Conservation (phyloP, 2,113 vertebrate genomes). For the Hucho hucho region DNA sequence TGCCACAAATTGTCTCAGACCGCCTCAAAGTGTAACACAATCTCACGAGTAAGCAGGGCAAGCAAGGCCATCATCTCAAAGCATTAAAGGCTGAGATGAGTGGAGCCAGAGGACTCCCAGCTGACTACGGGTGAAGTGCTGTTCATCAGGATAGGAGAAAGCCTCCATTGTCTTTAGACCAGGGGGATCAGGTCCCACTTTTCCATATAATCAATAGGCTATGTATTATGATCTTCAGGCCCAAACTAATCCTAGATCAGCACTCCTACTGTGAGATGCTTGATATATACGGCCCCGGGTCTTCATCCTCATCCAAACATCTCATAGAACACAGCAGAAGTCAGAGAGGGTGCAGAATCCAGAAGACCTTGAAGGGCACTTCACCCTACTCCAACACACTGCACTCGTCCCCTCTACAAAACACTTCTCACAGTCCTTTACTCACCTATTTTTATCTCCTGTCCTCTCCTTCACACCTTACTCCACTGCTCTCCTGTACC, state of each 20-base stretch:
- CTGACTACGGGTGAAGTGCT: neutral
- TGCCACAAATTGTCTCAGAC: neutral
- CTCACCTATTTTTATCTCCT: neutral
- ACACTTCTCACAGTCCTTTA: neutral
- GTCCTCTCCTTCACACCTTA: neutral
- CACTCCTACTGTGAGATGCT: no score
- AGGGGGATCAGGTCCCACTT: no score
- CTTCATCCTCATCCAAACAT: no score
- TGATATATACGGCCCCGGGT: no score
- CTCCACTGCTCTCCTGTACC: neutral
- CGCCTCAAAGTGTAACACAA: neutral
- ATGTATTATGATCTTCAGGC: no score
- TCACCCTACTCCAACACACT: no score
- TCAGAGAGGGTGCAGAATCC: no score
- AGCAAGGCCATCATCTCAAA: neutral
- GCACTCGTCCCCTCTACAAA: neutral
- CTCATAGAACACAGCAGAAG: no score
- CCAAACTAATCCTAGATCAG: no score
- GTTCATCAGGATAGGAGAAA: neutral
- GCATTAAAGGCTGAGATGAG: neutral
- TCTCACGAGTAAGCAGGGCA: neutral
- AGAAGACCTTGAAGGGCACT: no score
- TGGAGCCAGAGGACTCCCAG: conserved; percentile 3
- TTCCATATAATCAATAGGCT: no score
- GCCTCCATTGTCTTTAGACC: conserved; percentile 7